Base-by-base conservation (phyloP, 1,140 invertebrate genomes). In the Triops cancriformis region DNA sequence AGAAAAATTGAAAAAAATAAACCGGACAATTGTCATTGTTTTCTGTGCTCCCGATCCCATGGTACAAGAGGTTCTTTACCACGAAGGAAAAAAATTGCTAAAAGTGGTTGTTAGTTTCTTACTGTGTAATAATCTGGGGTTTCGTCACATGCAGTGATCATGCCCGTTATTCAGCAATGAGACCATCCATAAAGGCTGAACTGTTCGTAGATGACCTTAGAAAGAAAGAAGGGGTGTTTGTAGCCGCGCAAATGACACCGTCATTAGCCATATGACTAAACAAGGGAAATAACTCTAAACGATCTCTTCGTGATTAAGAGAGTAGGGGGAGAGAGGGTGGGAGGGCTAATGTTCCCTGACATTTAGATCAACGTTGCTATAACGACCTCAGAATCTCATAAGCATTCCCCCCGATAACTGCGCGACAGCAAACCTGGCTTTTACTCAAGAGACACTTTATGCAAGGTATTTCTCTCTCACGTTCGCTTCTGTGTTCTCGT, bases 331-430 rank as follows among this genome's bases (percentile, higher is more conserved):
- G 31, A 7, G 7, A 14, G 51, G 45, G 12, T 14, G 6, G 45
- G 45, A 23, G 51, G 51, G 51, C 51, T 64, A 64, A 64, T 64
- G 51, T 64, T 64, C 18, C 51, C 51, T 23, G 51, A 64, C 51
- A 64, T 64, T 64, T 64, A 64, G 51, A 64, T 23, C 14, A 64
- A 64, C 51, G 51, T 64, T 64, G 51, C 51, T 64, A 64, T 64
- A 64, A 64, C 51, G 51, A 64, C 51, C 51, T 64, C 45, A 23
- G 51, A 23, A 64, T 18, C 18, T 23, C 51, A 64, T 64, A 64
- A 64, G 51, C 51, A 64, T 64, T 64, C 51, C 51, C 51, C 23
- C 51, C 23, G 51, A 64, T 64, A 64, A 64, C 51, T 64, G 10
- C 51, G 23, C 51, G 3, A 64, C 0, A 64, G 23, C 51, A 64